Evolutionary conservation across 1,140 invertebrate genomes (phyloP), one percentile per base, ranked within the genome.

Genomic region (Vollenhovia emeryi): DNA sequence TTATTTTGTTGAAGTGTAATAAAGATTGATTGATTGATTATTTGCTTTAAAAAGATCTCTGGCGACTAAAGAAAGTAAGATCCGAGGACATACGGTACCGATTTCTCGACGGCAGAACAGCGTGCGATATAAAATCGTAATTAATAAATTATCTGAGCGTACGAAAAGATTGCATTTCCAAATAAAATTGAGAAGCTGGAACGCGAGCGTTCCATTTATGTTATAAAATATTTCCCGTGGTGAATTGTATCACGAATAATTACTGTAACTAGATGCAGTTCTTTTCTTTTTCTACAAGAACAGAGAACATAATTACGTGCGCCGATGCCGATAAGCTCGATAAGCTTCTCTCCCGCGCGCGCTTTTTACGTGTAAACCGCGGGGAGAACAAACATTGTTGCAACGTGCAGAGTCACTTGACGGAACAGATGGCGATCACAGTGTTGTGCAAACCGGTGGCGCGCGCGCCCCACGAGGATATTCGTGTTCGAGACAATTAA

Each of bases 401-500:
- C 84, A 89, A 89, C 73, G 73, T 85, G 87, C 85, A 89, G 50
- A 86, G 87, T 89, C 87, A 86, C 87, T 86, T 87, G 78, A 79
- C 68, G 85, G 85, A 86, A 80, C 88, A 89, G 88, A 89, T 89
- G 88, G 88, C 87, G 87, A 89, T 89, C 84, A 66, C 62, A 84
- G 85, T 84, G 52, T 86, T 73, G 86, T 88, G 80, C 86, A 86
- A 88, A 88, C 87, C 87, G 87, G 85, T 78, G 88, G 87, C 87
- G 59, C 87, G 59, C 87, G 83, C 55, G 55, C 73, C 59, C 30
- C 40, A 64, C 52, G 45, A 57, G 30, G 27, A 50, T 73, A 85
- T 90, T 89, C 89, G 89, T 91, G 89, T 85, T 79, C 83, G 84
- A 89, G 86, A 91, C 90, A 90, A 91, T 90, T 89, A 90, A 87